Evolutionary conservation across 2,888 invertebrate genomes (phyloP).

Genomic region (Drosophila paracracens): DNA sequence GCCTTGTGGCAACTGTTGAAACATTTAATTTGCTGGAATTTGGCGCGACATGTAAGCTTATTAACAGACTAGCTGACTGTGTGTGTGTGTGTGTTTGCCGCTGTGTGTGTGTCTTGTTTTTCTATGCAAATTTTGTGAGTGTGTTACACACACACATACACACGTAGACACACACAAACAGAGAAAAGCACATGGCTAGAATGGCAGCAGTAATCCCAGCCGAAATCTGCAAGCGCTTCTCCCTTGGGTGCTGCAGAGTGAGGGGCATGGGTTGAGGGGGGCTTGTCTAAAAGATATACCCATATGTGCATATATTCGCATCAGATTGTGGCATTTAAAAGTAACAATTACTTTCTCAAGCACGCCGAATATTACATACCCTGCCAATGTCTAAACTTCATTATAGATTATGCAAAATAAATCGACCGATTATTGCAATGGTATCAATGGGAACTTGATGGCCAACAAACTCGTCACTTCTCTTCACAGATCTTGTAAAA

Average conservation of each 20-base stretch:
- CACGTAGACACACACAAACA: background rate
- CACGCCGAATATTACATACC: background rate
- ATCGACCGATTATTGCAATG: background rate
- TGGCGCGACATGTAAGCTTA: constrained; percentile 73
- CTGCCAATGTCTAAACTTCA: background rate
- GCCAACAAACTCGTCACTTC: background rate
- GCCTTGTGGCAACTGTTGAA: constrained; percentile 50
- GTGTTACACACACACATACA: constrained; percentile 9
- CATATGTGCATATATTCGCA: background rate
- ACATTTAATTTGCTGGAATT: constrained; percentile 79
- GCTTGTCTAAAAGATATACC: background rate
- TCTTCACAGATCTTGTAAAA: background rate
- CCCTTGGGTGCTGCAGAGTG: background rate
- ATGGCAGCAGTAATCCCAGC: constrained; percentile 8
- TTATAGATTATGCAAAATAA: background rate
- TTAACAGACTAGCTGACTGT: constrained; percentile 61
- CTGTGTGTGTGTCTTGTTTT: constrained; percentile 61
- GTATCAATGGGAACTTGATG: background rate
- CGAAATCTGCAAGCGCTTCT: background rate
- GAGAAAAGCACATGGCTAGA: constrained; percentile 20
- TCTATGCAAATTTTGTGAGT: constrained; percentile 68
- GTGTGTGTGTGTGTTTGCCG: constrained; percentile 3
- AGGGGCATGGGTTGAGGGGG: background rate
- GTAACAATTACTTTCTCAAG: background rate
- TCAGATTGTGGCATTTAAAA: constrained; percentile 15